Evolutionary conservation across 2,113 vertebrate genomes (phyloP).

Genomic region (Rhombomys opimus): DNA sequence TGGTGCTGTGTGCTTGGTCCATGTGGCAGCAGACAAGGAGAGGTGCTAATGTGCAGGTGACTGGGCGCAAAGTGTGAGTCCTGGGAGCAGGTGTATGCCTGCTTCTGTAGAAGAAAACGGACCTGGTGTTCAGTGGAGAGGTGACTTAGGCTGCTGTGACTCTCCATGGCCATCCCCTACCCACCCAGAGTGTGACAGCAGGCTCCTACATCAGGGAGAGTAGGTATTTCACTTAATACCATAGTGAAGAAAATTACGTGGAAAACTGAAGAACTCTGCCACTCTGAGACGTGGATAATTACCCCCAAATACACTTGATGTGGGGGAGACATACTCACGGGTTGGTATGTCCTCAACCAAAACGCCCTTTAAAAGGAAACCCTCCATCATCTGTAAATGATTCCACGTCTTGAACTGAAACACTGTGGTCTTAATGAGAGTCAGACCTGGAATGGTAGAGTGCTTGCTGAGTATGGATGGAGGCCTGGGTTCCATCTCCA

Average conservation of each 20-base stretch:
- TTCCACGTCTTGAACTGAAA: neutral
- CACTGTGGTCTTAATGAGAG: conserved; percentile 17
- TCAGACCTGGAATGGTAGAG: neutral
- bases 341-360: neutral
- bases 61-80: neutral
- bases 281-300: neutral
- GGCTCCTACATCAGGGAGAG: neutral
- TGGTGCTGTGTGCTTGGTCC: neutral
- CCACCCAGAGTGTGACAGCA: no score
- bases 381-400: neutral
- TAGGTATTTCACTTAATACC: neutral
- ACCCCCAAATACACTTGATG: neutral
- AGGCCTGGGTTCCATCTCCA: neutral
- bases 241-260: neutral
- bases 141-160: neutral
- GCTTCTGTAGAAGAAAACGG: neutral
- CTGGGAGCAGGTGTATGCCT: neutral
- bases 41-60: no score
- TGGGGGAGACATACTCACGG: neutral
- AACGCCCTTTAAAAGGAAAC: neutral
- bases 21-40: neutral
- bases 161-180: neutral
- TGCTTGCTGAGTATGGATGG: neutral
- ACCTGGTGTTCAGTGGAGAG: neutral
- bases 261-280: neutral